These are phyloP conservation scores for Eulemur rufifrons DNA, from an alignment of 2,113 vertebrate genomes.

Conservation along the genomic window DNA sequence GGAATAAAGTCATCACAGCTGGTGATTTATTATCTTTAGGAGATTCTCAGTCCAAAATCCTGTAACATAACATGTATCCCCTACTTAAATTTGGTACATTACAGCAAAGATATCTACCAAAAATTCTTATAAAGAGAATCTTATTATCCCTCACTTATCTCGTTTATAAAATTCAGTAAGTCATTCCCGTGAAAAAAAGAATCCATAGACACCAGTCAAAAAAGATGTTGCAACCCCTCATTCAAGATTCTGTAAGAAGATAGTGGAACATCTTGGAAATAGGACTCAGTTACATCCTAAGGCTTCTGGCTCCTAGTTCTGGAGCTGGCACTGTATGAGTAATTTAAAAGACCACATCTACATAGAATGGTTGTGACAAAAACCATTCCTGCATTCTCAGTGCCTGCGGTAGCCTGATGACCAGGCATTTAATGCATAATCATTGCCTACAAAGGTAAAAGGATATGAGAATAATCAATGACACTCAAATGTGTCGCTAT, in stretches of 20 bases:
- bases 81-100: not conserved
- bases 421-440: not conserved
- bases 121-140: not conserved
- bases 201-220: not conserved
- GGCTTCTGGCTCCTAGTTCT: not conserved
- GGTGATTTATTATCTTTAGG: not conserved
- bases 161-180: constrained; percentile 40
- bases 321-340: not conserved
- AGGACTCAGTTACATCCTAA: not conserved
- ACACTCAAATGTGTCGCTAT: not conserved
- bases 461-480: not conserved
- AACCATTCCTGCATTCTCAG: not conserved
- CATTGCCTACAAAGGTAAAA: not conserved
- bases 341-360: not conserved
- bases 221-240: not conserved
- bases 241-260: not conserved
- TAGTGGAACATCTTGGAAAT: not conserved
- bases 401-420: not conserved
- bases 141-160: not conserved
- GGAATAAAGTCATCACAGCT: not conserved
- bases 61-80: not conserved
- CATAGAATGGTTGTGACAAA: not conserved
- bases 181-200: not conserved
- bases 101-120: not conserved
- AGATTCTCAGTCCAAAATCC: not conserved